Evolutionary conservation across 2,113 vertebrate genomes (phyloP), one percentile per base, ranked within the genome.

Genomic region (Sorex fumeus): DNA sequence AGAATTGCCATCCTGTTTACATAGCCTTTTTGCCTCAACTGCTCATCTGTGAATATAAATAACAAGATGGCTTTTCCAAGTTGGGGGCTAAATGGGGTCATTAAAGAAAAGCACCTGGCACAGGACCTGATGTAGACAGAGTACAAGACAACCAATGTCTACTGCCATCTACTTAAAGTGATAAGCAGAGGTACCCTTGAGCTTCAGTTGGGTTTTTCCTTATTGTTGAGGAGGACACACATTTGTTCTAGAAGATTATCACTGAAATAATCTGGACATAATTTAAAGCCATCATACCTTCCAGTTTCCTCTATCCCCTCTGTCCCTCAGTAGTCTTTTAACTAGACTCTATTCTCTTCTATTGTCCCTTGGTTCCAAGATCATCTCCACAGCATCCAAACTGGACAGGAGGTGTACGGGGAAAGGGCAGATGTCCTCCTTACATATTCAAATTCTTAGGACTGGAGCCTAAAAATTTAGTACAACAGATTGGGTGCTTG

Each of bases 21-120:
- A 28, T 50, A 28, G 40, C 23, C 18, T 81, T n/a, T 84, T 43
- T 88, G 69, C 67, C n/a, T 90, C 50, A 76, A 32, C 18, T 87
- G 16, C 60, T 79, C 34, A 28, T 70, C n/a, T 34, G 36, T 64
- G 82, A 53, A 77, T 47, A 19, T n/a, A 25, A 12, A 27, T 77
- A 95, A 47, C 28, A 36, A 67, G 1, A 67, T 10, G 72, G 40
- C 30, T 76, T 66, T 75, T 43, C 27, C 69, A 60, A 40, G 32
- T 3, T 75, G 45, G 34, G 15, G 8, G 45, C 0, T 47, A 34
- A 84, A 28, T 76, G 43, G 84, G 30, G 16, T 10, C 27, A 18
- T 66, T 30, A 4, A 87, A 78, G 32, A 4, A 74, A 70, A 87
- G 6, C 50, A 62, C 40, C 36, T 21, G 16, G 72, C 18, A 43